phyloP scores from a whole-genome alignment of 2,888 invertebrate species.

The Andrena marginata region DNA sequence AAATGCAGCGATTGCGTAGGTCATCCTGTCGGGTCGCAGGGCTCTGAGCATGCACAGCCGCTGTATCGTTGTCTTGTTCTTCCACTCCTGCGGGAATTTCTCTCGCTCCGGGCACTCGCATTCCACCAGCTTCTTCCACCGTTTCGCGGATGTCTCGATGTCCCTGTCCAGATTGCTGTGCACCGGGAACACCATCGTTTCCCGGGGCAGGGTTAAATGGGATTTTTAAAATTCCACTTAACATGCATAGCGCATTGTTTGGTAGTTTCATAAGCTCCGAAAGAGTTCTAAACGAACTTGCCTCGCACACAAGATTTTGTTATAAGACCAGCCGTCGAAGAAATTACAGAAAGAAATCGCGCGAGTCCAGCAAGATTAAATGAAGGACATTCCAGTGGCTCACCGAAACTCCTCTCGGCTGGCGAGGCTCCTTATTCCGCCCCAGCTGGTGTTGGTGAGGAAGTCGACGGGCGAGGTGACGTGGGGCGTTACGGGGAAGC shows the following conservation, averaged over 20 bases:
- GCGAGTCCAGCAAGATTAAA: background rate
- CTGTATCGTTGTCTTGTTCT: constrained; percentile 96
- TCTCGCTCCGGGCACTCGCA: constrained; percentile 97
- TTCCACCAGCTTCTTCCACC: constrained; percentile 99
- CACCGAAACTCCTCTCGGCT: constrained; percentile 94
- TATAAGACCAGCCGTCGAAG: too few relatives aligned
- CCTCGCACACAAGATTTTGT: too few relatives aligned
- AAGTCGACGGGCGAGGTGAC: constrained; percentile 98
- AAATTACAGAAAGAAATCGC: background rate
- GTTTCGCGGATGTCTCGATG: constrained; percentile 97
- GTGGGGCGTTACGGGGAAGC: constrained; percentile 96
- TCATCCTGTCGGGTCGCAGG: constrained; percentile 97
- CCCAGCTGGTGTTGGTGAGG: constrained; percentile 96
- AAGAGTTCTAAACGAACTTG: too few relatives aligned
- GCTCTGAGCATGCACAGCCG: constrained; percentile 98
- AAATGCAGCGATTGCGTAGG: constrained; percentile 97
- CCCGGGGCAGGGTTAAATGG: background rate
- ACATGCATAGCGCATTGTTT: background rate
- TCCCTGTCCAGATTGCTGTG: constrained; percentile 95
- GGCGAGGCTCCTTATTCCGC: constrained; percentile 96
- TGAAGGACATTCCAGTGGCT: constrained; percentile 24
- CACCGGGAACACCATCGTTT: background rate
- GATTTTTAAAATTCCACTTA: background rate
- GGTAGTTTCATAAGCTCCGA: too few relatives aligned
- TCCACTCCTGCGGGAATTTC: constrained; percentile 99